Evolutionary conservation across 1,140 invertebrate genomes (phyloP), one percentile per base, ranked within the genome.

Genomic region (Odontomachus brunneus): DNA sequence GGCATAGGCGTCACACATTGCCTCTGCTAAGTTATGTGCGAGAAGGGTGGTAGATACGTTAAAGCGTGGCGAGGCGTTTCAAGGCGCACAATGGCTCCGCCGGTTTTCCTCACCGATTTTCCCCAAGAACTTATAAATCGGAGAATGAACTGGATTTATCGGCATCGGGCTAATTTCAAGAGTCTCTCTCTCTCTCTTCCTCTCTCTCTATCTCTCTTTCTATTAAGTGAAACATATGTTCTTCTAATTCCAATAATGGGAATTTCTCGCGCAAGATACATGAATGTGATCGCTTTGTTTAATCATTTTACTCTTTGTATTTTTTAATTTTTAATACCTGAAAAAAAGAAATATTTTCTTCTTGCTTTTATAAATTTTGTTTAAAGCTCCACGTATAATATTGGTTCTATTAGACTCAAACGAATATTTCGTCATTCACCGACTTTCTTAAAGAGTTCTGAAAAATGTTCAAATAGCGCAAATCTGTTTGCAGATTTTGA

Each of bases 1-100:
- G 89, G 84, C 78, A 83, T 87, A 85, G 89, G 88, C 84, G 86
- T 84, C 82, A 81, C 87, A 81, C 87, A n/a, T n/a, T 76, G 63
- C 49, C 51, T 65, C 78, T 9, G 69, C 48, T 86, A 89, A 90
- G 89, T 91, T 91, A 91, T 88, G 83, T 84, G 85, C 67, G 49
- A 67, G 83, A 65, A 90, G 89, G 88, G 85, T 84, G 88, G 55
- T 62, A 49, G 63, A 59, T 59, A 53, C 62, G 60, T 89, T 85
- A 89, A 89, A 89, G 83, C 73, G 73, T 82, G 65, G 75, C 82
- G 67, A 84, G 82, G 87, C 89, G 84, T 89, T 84, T 85, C 76
- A 49, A 17, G 22, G 38, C 82, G 67, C 26, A 90, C 89, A 89
- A 91, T 89, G 44, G 73, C n/a, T 7, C n/a, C 0, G n/a, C 22